Conservation (phyloP, 2,888 invertebrate genomes). For the Dynastes hyllus region DNA sequence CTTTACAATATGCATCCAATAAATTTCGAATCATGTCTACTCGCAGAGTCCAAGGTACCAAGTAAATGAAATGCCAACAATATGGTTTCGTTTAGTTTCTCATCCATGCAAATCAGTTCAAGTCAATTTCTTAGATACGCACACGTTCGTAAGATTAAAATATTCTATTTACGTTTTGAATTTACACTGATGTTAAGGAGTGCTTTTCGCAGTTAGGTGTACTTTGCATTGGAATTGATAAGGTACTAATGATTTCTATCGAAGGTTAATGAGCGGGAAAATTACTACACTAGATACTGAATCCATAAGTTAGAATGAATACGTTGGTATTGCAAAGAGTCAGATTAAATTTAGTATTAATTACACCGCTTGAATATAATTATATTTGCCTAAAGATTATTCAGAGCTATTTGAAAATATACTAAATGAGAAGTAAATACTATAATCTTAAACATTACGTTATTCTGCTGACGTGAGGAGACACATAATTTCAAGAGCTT, state of each 20-base stretch:
- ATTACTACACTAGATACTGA: not conserved
- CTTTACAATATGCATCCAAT: conserved; percentile 35
- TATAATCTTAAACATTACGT: too few relatives aligned
- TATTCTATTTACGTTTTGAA: conserved; percentile 1
- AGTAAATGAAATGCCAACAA: conserved; percentile 30
- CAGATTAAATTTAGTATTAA: too few relatives aligned
- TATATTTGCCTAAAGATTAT: too few relatives aligned
- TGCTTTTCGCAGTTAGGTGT: not conserved
- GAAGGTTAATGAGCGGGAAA: conserved; percentile 1
- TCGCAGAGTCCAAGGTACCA: conserved; percentile 11
- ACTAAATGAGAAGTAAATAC: too few relatives aligned
- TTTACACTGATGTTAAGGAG: conserved; percentile 8
- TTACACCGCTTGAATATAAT: too few relatives aligned
- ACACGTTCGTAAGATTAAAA: conserved; percentile 8
- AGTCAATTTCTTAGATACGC: conserved; percentile 16
- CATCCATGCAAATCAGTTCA: conserved; percentile 8
- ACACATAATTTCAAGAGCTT: too few relatives aligned
- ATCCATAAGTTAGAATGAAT: not conserved
- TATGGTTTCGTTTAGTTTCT: conserved; percentile 31
- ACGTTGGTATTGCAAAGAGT: too few relatives aligned
- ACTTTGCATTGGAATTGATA: conserved; percentile 1
- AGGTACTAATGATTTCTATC: not conserved
- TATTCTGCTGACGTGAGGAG: too few relatives aligned
- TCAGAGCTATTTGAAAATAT: too few relatives aligned
- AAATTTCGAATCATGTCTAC: conserved; percentile 40